phyloP scores from a whole-genome alignment of 1,140 invertebrate genomes.

The Araneus ventricosus region DNA sequence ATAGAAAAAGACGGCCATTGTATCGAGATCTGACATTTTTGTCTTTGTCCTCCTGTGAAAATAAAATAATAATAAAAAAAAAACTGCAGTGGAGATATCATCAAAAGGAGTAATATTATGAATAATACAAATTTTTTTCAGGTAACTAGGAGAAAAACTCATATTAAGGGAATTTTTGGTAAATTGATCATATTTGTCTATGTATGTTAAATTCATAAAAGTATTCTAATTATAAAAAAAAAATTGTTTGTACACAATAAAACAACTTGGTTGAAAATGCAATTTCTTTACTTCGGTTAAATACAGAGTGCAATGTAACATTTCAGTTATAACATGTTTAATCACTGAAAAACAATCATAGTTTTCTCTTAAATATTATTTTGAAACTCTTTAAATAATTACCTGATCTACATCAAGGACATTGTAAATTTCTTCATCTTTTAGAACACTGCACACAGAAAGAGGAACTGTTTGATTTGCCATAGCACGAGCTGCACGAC shows the following conservation, averaged over 20 bases:
- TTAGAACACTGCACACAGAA: constrained; percentile 94
- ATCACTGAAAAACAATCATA: too few species aligned
- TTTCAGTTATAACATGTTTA: neutral
- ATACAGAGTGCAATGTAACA: neutral
- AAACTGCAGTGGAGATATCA: too few species aligned
- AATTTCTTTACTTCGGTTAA: too few species aligned
- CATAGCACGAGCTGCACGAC: constrained; percentile 93
- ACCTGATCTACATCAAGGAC: constrained; percentile 91
- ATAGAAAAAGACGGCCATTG: constrained; percentile 95
- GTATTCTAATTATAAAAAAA: too few species aligned
- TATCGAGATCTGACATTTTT: constrained; percentile 92
- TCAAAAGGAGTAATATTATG: too few species aligned
- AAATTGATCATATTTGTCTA: too few species aligned
- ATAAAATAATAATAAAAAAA: neutral
- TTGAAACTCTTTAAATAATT: constrained; percentile 63
- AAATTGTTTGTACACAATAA: too few species aligned
- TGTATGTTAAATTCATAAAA: too few species aligned
- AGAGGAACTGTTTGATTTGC: constrained; percentile 94
- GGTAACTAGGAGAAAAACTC: too few species aligned
- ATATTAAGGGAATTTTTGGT: too few species aligned
- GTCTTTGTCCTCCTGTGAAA: constrained; percentile 90
- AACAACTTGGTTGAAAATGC: too few species aligned
- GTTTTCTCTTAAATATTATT: neutral
- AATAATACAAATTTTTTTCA: too few species aligned
- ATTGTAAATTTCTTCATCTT: constrained; percentile 96